phyloP scores from a whole-genome alignment of 2,888 invertebrate species.

The Gasteruption jaculator region DNA sequence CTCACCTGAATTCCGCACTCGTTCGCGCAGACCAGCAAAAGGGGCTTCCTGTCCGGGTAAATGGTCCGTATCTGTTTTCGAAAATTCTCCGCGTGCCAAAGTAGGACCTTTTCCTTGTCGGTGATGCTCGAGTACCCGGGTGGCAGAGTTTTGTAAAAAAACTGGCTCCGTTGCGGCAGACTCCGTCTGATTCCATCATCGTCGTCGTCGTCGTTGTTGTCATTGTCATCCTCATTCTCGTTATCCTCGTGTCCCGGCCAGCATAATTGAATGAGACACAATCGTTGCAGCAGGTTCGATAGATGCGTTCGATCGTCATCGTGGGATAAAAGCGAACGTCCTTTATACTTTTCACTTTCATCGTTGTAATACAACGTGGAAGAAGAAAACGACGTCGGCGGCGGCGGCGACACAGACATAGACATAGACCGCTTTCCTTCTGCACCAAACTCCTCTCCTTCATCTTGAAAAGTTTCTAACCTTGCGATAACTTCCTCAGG shows the following conservation, averaged over 20 bases:
- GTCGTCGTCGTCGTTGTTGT: conserved; percentile 42
- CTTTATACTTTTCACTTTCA: too few species aligned
- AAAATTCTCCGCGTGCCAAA: conserved; percentile 76
- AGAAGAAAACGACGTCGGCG: too few species aligned
- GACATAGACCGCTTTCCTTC: too few species aligned
- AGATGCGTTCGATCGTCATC: too few species aligned
- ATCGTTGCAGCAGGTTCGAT: conserved; percentile 59
- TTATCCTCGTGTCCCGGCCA: conserved; percentile 56
- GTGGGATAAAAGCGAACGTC: too few species aligned
- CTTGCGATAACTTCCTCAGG: too few species aligned
- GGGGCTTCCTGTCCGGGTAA: conserved; percentile 61
- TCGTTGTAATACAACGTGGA: too few species aligned
- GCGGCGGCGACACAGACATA: too few species aligned
- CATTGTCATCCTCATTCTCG: too few species aligned
- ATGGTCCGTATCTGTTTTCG: conserved; percentile 63
- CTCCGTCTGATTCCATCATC: conserved; percentile 58
- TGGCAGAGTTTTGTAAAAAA: conserved; percentile 59
- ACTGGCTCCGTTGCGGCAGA: too few species aligned
- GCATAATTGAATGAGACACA: conserved; percentile 61
- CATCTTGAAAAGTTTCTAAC: too few species aligned
- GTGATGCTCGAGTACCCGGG: conserved; percentile 63
- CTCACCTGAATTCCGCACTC: conserved; percentile 73
- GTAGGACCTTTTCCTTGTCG: conserved; percentile 66
- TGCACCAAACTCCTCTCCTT: too few species aligned
- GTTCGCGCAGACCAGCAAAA: conserved; percentile 69